These are phyloP conservation scores for Lucilia cuprina DNA, from an alignment of 1,140 invertebrate species.

Conservation along the genomic window DNA sequence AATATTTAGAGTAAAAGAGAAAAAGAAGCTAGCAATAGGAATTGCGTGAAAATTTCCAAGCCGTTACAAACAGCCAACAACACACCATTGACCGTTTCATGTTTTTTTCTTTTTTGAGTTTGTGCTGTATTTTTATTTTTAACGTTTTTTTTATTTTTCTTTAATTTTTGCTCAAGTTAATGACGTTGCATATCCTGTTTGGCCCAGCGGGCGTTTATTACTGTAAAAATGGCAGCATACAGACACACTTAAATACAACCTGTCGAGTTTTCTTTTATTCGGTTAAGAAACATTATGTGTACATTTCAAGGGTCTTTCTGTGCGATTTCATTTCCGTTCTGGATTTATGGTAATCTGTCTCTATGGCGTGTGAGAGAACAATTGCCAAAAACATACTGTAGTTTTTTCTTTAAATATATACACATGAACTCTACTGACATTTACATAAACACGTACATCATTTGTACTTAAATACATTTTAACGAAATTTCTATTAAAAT, in stretches of 20 bases:
- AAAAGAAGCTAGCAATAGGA: no score
- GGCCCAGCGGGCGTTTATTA: background rate
- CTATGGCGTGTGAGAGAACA: background rate
- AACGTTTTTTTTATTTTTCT: background rate
- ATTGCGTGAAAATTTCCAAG: background rate
- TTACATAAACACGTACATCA: no score
- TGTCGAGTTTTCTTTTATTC: background rate
- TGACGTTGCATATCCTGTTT: slow-evolving; percentile 19
- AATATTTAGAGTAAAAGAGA: background rate
- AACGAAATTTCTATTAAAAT: no score
- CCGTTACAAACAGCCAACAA: background rate
- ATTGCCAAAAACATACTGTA: background rate
- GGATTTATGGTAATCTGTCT: slow-evolving; percentile 34
- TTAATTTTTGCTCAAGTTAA: slow-evolving; percentile 5
- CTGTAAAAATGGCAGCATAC: background rate
- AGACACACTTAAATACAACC: background rate
- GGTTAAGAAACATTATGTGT: background rate
- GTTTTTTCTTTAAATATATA: background rate
- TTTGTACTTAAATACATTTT: no score
- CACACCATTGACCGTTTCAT: background rate
- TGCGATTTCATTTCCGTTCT: slow-evolving; percentile 31
- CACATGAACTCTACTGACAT: background rate
- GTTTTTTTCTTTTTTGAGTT: background rate
- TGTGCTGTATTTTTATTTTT: background rate
- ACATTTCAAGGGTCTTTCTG: slow-evolving; percentile 28